Percentiles rank a stretch among this genome's conserved stretches.
phyloP scores from a whole-genome alignment of 2,888 invertebrate species.

The Pristionchus japonicus region DNA sequence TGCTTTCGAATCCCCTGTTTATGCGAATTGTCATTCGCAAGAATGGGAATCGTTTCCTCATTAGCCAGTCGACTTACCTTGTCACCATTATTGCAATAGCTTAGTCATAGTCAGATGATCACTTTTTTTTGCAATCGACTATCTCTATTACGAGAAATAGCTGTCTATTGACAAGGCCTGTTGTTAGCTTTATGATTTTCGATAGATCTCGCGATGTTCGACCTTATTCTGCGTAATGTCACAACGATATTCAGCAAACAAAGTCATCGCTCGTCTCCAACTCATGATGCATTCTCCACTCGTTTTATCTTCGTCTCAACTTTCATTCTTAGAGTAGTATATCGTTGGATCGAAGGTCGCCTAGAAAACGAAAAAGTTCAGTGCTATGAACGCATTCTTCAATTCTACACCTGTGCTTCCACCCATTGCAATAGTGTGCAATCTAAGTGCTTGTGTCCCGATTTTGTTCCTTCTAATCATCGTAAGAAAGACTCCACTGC shows the following conservation, averaged over 20 bases:
- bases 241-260: neutral
- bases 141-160: too few relatives aligned
- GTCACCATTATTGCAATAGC: neutral
- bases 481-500: neutral
- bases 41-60: too few relatives aligned
- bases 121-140: neutral
- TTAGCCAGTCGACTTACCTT: too few relatives aligned
- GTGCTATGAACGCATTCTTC: neutral
- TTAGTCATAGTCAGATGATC: neutral
- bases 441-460: neutral
- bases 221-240: neutral
- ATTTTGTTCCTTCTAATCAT: neutral
- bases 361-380: too few relatives aligned
- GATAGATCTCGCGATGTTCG: neutral
- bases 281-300: neutral
- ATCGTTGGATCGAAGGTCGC: too few relatives aligned
- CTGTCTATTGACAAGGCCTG: too few relatives aligned
- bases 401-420: neutral
- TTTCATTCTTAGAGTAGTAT: too few relatives aligned
- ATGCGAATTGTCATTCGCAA: too few relatives aligned
- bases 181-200: too few relatives aligned
- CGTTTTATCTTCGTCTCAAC: too few relatives aligned
- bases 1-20: too few relatives aligned
- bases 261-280: neutral
- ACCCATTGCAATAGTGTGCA: neutral